Evolutionary conservation across 2,888 invertebrate species (phyloP).

Genomic region (Heteromyza rotundicornis): DNA sequence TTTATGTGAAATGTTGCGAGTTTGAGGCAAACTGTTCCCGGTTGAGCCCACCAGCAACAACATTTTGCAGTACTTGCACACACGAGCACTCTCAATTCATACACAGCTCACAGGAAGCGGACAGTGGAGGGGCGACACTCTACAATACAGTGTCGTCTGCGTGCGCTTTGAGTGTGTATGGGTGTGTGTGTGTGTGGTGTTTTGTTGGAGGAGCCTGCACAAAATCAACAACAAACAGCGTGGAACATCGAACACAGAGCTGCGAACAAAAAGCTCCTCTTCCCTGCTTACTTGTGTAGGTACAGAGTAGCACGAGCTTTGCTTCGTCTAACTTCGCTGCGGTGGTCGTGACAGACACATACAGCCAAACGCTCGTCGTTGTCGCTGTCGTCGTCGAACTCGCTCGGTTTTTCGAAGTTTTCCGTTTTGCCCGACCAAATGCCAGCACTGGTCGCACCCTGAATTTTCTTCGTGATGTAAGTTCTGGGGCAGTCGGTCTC

Average conservation of each 20-base stretch:
- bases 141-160: no score
- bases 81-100: no score
- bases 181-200: no score
- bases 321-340: slow-evolving; percentile 17
- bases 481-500: slow-evolving; percentile 59
- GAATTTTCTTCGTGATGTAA: slow-evolving; percentile 60
- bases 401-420: background rate
- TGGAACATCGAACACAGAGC: background rate
- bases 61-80: no score
- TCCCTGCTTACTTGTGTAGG: background rate
- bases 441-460: slow-evolving; percentile 51
- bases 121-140: no score
- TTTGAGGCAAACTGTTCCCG: slow-evolving; percentile 14
- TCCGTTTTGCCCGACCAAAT: background rate
- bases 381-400: slow-evolving; percentile 10
- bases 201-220: background rate
- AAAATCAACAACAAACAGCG: background rate
- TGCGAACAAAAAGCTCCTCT: slow-evolving; percentile 1
- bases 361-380: slow-evolving; percentile 18
- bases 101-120: no score
- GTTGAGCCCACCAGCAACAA: background rate
- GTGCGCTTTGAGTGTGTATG: no score
- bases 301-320: background rate
- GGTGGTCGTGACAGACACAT: no score
- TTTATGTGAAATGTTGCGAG: slow-evolving; percentile 49